phyloP scores from a whole-genome alignment of 2,113 vertebrate species.

The Sylvilagus bachmani region DNA sequence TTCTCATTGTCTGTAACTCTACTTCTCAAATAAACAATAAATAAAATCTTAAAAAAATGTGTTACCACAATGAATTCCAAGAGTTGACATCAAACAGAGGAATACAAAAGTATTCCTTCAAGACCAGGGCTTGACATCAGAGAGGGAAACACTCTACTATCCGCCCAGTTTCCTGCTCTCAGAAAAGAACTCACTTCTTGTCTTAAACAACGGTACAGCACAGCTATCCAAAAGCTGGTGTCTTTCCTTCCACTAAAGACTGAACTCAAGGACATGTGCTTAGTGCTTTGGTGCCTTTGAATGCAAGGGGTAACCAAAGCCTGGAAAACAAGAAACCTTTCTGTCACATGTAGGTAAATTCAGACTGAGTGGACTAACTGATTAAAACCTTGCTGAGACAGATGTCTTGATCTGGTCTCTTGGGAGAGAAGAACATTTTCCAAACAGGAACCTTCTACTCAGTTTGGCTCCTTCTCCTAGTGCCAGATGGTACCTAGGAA shows the following conservation, averaged over 20 bases:
- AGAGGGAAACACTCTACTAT: background rate
- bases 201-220: background rate
- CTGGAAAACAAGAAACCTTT: slow-evolving; percentile 60
- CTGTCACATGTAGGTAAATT: background rate
- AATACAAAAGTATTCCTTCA: slow-evolving; percentile 12
- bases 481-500: slow-evolving; percentile 64
- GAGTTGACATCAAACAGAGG: slow-evolving; percentile 29
- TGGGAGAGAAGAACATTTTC: slow-evolving; percentile 35
- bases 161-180: background rate
- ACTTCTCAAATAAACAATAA: too few relatives aligned
- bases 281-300: slow-evolving; percentile 38
- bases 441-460: slow-evolving; percentile 51
- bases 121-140: background rate
- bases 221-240: slow-evolving; percentile 26
- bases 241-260: slow-evolving; percentile 1
- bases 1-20: too few relatives aligned
- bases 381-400: slow-evolving; percentile 37
- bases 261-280: slow-evolving; percentile 54
- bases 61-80: slow-evolving; percentile 50
- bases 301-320: slow-evolving; percentile 26
- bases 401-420: background rate
- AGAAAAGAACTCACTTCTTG: slow-evolving; percentile 57
- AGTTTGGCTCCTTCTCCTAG: slow-evolving; percentile 23
- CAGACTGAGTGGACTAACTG: background rate
- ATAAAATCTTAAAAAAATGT: too few relatives aligned